phyloP scores from a whole-genome alignment of 2,797 vertebrate species.

The Enteromius afrohamiltoni region DNA sequence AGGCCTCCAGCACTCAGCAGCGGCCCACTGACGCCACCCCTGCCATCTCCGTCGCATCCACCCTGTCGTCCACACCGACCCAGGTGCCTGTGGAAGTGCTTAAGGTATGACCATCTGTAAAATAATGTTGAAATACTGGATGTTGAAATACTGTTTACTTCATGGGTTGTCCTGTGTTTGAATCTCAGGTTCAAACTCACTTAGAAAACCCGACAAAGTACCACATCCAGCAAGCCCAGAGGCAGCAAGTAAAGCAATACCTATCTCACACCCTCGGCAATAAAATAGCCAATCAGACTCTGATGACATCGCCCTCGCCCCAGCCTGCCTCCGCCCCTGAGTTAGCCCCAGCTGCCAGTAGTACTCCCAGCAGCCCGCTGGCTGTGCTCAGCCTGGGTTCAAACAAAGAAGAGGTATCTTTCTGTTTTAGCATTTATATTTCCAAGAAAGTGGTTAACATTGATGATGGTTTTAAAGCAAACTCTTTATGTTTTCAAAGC shows the following conservation, averaged over 20 bases:
- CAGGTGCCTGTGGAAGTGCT: constrained; percentile 90
- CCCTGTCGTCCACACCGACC: constrained; percentile 70
- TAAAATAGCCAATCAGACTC: constrained; percentile 76
- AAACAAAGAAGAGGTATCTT: constrained; percentile 82
- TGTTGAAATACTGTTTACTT: background rate
- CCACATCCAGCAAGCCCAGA: constrained; percentile 88
- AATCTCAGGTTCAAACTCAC: constrained; percentile 85
- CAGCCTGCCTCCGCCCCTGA: constrained; percentile 61
- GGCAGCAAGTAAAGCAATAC: constrained; percentile 88
- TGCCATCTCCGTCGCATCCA: constrained; percentile 78
- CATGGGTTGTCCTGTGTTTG: background rate
- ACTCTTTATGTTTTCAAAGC: background rate
- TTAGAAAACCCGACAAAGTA: constrained; percentile 91
- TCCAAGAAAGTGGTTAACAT: background rate
- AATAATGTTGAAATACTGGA: background rate
- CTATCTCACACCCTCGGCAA: constrained; percentile 80
- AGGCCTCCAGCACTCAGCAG: constrained; percentile 70
- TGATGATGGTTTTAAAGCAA: background rate
- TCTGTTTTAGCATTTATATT: background rate
- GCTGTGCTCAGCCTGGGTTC: constrained; percentile 79
- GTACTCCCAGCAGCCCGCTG: constrained; percentile 78
- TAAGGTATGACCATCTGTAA: constrained; percentile 76
- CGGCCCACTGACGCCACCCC: constrained; percentile 69
- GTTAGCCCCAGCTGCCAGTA: constrained; percentile 62
- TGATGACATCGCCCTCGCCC: constrained; percentile 61